Percentiles rank a stretch among this genome's conserved stretches.
These are phyloP conservation scores for Diplolepis rosae DNA, from an alignment of 2,888 invertebrate genomes.

Conservation along the genomic window DNA sequence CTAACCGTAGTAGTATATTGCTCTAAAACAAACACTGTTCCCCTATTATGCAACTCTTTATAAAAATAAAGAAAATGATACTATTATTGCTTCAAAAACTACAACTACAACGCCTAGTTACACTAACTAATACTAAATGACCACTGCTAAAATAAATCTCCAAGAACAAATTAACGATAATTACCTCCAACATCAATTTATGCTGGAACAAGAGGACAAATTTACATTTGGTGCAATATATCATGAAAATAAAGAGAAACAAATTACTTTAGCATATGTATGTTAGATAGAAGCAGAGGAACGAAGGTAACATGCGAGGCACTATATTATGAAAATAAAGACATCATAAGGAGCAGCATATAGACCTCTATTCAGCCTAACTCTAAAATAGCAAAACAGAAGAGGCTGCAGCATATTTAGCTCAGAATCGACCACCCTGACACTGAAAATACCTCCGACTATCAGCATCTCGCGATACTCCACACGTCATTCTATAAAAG, in stretches of 20 bases:
- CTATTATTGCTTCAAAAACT: not conserved
- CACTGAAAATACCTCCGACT: conserved; percentile 1
- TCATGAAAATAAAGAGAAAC: conserved; percentile 12
- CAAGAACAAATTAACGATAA: not conserved
- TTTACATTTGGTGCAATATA: conserved; percentile 4
- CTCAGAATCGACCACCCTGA: not conserved
- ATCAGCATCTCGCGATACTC: not conserved
- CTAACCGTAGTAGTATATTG: not conserved
- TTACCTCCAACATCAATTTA: not conserved
- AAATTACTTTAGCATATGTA: not conserved
- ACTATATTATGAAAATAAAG: conserved; percentile 10
- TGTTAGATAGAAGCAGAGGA: not conserved
- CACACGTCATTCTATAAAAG: not conserved
- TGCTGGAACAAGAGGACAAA: conserved; percentile 7
- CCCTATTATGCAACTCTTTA: not conserved
- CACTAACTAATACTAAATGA: not conserved
- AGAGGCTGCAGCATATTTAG: not conserved
- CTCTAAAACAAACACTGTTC: conserved; percentile 9
- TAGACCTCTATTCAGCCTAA: not conserved
- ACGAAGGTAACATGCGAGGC: not conserved
- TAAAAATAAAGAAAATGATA: not conserved
- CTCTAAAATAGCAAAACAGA: not conserved
- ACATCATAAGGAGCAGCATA: conserved; percentile 2
- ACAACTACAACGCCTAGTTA: not conserved
- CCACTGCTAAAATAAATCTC: not conserved